A percentile compares a stretch with the other conserved stretches of the same genome.
These are phyloP conservation scores for Zaprionus nigranus DNA, from an alignment of 1,140 invertebrate species.

Conservation along the genomic window DNA sequence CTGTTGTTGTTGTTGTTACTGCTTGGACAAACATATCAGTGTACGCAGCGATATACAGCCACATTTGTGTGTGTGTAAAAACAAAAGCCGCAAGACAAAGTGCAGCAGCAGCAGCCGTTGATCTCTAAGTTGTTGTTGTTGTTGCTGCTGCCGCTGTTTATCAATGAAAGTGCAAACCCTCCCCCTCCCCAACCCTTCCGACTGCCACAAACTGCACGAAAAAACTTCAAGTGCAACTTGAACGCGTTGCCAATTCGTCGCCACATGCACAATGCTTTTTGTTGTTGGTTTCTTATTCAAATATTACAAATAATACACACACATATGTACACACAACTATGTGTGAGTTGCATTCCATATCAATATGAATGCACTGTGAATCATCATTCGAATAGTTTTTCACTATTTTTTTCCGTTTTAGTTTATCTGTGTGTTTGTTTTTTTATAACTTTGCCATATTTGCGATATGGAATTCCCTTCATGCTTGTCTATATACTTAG, in stretches of 20 bases:
- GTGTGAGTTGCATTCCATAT: not conserved
- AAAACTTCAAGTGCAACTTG: constrained; percentile 2
- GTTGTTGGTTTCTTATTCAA: not conserved
- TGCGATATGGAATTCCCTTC: not conserved
- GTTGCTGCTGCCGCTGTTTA: constrained; percentile 23
- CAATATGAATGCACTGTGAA: constrained; percentile 13
- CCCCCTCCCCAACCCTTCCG: not conserved
- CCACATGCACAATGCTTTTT: not conserved
- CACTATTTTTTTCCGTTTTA: constrained; percentile 1
- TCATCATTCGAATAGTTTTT: constrained; percentile 1
- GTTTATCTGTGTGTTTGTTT: not conserved
- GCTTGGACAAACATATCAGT: constrained; percentile 32
- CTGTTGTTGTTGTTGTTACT: constrained; percentile 34
- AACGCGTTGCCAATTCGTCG: constrained; percentile 1
- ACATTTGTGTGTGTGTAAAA: constrained; percentile 10
- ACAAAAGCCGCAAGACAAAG: constrained; percentile 47
- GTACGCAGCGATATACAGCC: constrained; percentile 32
- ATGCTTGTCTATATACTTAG: no score
- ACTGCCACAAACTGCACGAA: not conserved
- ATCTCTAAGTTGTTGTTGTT: constrained; percentile 20
- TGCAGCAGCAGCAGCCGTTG: constrained; percentile 45
- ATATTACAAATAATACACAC: constrained; percentile 3
- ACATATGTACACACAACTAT: not conserved
- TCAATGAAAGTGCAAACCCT: constrained; percentile 41
- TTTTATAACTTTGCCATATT: not conserved